Conservation (phyloP, 2,797 vertebrate genomes). For the Rhinoraja longicauda region DNA sequence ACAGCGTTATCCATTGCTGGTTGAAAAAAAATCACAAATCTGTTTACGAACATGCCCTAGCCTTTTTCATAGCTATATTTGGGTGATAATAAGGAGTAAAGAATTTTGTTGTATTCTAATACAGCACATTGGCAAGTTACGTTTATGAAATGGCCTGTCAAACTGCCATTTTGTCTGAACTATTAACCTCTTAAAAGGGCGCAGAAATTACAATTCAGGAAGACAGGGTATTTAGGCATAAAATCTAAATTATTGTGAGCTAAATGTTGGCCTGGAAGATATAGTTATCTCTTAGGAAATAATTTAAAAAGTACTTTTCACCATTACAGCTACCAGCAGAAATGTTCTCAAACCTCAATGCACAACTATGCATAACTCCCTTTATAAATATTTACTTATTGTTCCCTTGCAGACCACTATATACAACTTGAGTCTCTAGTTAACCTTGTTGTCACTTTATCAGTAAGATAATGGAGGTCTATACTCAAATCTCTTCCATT, state of each 20-base stretch:
- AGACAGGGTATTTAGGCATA: background rate
- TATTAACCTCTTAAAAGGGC: background rate
- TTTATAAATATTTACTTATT: background rate
- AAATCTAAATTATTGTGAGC: background rate
- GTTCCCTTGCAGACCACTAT: background rate
- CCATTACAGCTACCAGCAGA: background rate
- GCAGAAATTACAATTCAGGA: background rate
- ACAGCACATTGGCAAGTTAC: background rate
- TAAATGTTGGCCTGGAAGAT: background rate
- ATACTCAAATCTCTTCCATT: background rate
- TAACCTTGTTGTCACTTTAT: background rate
- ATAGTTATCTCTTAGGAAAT: background rate
- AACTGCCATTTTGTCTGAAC: background rate
- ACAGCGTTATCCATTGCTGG: too few relatives aligned
- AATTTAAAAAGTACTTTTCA: background rate
- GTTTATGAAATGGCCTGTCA: background rate
- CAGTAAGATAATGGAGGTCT: background rate
- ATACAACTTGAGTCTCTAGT: background rate
- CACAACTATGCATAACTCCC: background rate
- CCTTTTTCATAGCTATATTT: too few relatives aligned
- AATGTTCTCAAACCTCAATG: background rate
- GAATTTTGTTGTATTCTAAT: too few relatives aligned
- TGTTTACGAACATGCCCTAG: too few relatives aligned
- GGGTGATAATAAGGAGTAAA: too few relatives aligned
- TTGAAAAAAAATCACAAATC: too few relatives aligned